Base-by-base conservation (phyloP, 1,140 invertebrate genomes). In the Macrosteles quadrilineatus region DNA sequence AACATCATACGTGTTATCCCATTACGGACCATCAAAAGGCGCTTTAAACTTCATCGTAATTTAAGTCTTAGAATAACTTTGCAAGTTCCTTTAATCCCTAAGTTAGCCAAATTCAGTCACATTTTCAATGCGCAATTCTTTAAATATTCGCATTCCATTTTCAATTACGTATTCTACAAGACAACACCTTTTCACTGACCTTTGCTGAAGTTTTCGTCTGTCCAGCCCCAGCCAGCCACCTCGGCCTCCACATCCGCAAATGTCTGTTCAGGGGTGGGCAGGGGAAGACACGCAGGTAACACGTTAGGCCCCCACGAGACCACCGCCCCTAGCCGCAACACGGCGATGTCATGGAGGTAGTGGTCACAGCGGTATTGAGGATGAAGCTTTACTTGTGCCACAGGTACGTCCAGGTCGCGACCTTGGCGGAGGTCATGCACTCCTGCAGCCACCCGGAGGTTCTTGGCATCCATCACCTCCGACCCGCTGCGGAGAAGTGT, bases 191-290 rank as follows among this genome's bases (percentile, higher is more conserved):
- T n/a, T n/a, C 32, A 36, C 32, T 36, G 32, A 89, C 89, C 84
- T 81, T 83, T 82, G 25, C 80, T 79, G 76, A 81, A 85, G 74
- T 89, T 83, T 79, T 94, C 91, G 70, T 90, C 83, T 1, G 91
- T 88, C 87, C 91, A 92, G 0, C 93, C 92, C 92, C 92, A 94
- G 25, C 93, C 93, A 45, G 91, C 90, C 0, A 90, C 90, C 0
- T 86, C 86, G 0, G 89, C 91, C 6, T 82, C 75, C 23, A 86
- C 86, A 72, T 79, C 82, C 50, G 76, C 81, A 43, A 70, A 82
- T 63, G 78, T 81, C 73, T 73, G 72, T 25, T 43, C 17, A 21
- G 27, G 19, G 12, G 2, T 9, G 23, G 53, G 23, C 1, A 27
- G 14, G 14, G 90, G 90, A 23, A 95, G 80, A 80, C 93, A 95